Percentiles rank a stretch among this genome's conserved stretches.
phyloP scores from a whole-genome alignment of 2,797 vertebrate genomes.

The Lophotriccus pileatus region DNA sequence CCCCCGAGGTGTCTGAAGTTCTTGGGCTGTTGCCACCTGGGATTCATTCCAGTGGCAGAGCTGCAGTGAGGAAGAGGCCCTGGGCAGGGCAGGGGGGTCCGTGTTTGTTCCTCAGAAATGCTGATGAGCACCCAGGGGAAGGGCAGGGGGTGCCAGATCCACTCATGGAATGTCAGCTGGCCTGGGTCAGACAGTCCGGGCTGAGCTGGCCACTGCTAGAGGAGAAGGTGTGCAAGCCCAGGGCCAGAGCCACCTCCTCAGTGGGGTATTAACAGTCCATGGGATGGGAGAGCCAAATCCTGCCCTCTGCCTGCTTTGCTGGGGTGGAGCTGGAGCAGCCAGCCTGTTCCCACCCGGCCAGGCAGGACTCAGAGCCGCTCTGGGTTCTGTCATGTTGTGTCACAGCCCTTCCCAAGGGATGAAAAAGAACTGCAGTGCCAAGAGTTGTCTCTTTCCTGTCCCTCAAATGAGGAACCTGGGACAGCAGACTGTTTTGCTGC shows the following conservation, averaged over 20 bases:
- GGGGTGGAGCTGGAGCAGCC: accelerated
- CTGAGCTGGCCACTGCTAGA: neutral
- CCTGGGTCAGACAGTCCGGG: neutral
- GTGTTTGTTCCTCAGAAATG: neutral
- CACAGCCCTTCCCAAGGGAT: neutral
- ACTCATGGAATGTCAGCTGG: accelerated
- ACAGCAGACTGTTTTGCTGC: neutral
- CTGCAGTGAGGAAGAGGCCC: neutral
- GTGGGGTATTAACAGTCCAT: neutral
- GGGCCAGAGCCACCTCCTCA: neutral
- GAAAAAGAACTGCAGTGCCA: neutral
- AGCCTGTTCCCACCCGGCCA: neutral
- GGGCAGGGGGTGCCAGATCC: neutral
- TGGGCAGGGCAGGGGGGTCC: neutral
- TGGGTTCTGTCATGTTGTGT: neutral
- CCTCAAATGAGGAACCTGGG: neutral
- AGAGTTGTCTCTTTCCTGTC: neutral
- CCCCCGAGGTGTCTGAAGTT: neutral
- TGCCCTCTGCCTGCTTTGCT: neutral
- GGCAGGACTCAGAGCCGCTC: neutral
- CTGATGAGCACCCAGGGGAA: neutral
- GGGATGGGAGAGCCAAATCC: neutral
- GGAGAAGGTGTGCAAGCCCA: neutral
- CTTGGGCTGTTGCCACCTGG: neutral
- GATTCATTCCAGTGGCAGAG: neutral